phyloP scores from a whole-genome alignment of 2,888 invertebrate genomes.

The Luffia ferchaultella region DNA sequence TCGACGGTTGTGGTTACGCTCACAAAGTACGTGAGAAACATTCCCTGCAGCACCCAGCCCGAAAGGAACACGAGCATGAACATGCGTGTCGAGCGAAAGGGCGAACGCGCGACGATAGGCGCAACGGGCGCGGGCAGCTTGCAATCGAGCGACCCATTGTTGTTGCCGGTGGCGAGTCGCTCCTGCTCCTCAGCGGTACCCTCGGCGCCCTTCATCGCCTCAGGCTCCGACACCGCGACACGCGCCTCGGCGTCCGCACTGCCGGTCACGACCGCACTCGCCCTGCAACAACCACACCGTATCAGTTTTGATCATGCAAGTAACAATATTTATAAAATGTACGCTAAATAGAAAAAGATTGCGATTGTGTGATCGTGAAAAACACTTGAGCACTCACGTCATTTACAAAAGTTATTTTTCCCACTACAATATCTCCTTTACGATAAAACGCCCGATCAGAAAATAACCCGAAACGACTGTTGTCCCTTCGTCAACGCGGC shows the following conservation, averaged over 20 bases:
- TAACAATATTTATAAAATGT: too few relatives aligned
- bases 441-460: too few relatives aligned
- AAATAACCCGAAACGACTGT: too few relatives aligned
- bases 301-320: too few relatives aligned
- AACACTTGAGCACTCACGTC: too few relatives aligned
- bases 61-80: slow-evolving; percentile 89
- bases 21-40: slow-evolving; percentile 95
- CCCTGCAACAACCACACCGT: not conserved
- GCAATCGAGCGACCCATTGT: slow-evolving; percentile 81
- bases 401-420: too few relatives aligned
- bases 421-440: too few relatives aligned
- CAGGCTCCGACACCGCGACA: slow-evolving; percentile 42
- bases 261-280: slow-evolving; percentile 24
- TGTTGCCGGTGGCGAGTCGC: slow-evolving; percentile 58
- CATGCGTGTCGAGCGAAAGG: slow-evolving; percentile 85
- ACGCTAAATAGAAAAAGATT: too few relatives aligned
- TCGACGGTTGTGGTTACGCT: slow-evolving; percentile 94
- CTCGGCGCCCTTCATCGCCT: slow-evolving; percentile 58
- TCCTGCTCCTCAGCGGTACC: slow-evolving; percentile 60
- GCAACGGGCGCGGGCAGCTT: slow-evolving; percentile 73
- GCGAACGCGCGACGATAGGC: slow-evolving; percentile 70
- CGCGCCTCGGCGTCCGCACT: slow-evolving; percentile 43
- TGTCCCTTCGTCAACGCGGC: too few relatives aligned
- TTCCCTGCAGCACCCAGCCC: slow-evolving; percentile 88
- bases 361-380: too few relatives aligned